Evolutionary conservation across 2,113 vertebrate species (phyloP), one percentile per base, ranked within the genome.

Genomic region (Glaucidium brasilianum): DNA sequence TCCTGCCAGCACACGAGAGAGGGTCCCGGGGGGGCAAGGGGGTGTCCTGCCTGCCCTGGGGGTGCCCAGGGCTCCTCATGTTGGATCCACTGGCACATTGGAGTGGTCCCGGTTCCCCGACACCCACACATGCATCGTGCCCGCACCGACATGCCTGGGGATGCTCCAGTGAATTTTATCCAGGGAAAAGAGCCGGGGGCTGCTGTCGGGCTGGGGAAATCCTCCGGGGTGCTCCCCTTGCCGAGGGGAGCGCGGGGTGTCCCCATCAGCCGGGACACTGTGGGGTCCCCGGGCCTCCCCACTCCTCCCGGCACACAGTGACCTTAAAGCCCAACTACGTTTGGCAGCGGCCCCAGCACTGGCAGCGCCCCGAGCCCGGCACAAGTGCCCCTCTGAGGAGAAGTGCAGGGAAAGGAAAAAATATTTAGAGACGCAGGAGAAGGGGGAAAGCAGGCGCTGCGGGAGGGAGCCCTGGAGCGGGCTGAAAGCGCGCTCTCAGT

Each of bases 81-180:
- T 37, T 27, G 63, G 50, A 30, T 60, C 89, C 39, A 1, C 18
- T 35, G 1, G 17, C 5, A 6, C 39, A 1, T 29, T 8, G 45
- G 30, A 9, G 41, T 5, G 32, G 4, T 56, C 35, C 64, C n/a
- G 35, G 41, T 15, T 59, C n/a, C 37, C 37, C 9, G 3, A 6
- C 17, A 85, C 2, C 69, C 73, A 15, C 32, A 3, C 0, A 1
- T 5, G 12, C 9, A 0, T 27, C 13, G 0, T 18, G 26, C 15
- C n/a, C 0, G 0, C 9, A 34, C 22, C 1, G 62, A 1, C 0
- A 0, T 8, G 32, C 18, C 41, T 13, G 26, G 22, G 62, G 37
- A 34, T 34, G 22, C 29, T 78, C 50, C 2, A 8, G 32, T 1
- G 5, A n/a, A 18, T 27, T 94, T 52, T 27, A 6, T 30, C 41